Conservation (phyloP, 2,888 invertebrate genomes). For the Papilio gigon region DNA sequence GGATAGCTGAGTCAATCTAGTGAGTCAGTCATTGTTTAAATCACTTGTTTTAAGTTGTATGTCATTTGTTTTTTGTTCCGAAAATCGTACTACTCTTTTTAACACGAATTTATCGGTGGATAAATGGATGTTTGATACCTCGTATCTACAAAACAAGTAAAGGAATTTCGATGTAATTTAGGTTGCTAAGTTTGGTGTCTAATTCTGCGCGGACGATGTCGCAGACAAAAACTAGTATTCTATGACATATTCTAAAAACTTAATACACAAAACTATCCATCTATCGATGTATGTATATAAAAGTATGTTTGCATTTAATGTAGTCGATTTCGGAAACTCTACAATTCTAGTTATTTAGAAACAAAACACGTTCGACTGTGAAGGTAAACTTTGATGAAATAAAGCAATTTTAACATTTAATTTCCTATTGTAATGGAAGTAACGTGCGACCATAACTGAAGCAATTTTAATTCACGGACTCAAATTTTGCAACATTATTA, state of each 20-base stretch:
- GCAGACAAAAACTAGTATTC: no score
- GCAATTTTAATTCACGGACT: conserved; percentile 12
- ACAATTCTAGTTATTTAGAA: conserved; percentile 6
- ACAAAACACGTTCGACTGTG: conserved; percentile 1
- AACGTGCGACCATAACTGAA: conserved; percentile 16
- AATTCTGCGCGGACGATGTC: no score
- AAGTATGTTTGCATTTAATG: background rate
- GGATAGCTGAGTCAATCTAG: no score
- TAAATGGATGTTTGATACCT: no score
- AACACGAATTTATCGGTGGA: no score
- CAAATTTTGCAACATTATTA: background rate
- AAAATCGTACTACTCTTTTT: no score
- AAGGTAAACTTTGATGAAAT: conserved; percentile 18
- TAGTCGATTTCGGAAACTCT: background rate
- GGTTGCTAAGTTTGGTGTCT: no score
- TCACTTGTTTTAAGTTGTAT: background rate
- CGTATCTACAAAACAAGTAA: no score
- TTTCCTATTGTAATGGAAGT: conserved; percentile 5
- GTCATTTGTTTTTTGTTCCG: background rate
- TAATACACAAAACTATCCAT: no score
- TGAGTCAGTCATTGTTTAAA: no score
- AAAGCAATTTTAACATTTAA: background rate
- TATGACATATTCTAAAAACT: no score
- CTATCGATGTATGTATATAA: background rate
- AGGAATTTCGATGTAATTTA: no score